phyloP scores from a whole-genome alignment of 2,113 vertebrate species.

The Stomatorhinus ivindoensis region DNA sequence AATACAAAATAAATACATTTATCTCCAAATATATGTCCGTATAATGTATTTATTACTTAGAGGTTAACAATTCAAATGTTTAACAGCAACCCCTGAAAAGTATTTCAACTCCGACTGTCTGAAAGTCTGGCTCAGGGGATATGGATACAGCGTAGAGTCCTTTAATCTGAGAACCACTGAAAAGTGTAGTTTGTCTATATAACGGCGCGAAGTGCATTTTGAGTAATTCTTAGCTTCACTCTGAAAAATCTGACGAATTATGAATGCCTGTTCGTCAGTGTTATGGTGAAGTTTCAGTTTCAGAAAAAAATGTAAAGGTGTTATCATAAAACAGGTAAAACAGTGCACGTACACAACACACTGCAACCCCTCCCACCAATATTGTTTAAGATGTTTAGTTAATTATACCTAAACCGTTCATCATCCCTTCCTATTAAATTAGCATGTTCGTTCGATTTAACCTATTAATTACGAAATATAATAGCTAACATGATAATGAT shows the following conservation, averaged over 20 bases:
- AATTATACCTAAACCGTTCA: neutral
- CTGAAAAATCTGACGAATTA: neutral
- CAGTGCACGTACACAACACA: conserved; percentile 18
- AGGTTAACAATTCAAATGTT: neutral
- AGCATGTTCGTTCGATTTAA: neutral
- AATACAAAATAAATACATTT: neutral
- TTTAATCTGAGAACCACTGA: neutral
- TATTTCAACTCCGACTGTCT: neutral
- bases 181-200: neutral
- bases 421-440: neutral
- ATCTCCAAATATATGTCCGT: neutral
- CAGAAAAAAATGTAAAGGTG: neutral
- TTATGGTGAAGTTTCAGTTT: neutral
- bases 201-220: too few relatives aligned
- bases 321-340: neutral
- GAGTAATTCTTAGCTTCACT: neutral
- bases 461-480: neutral
- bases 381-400: conserved; percentile 19
- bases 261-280: neutral
- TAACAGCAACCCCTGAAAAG: neutral
- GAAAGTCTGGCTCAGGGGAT: neutral
- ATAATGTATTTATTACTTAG: neutral
- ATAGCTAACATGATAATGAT: neutral
- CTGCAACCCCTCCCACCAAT: neutral
- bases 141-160: neutral